Evolutionary conservation across 2,797 vertebrate genomes (phyloP).

Genomic region (Parotocinclus haroldoi): DNA sequence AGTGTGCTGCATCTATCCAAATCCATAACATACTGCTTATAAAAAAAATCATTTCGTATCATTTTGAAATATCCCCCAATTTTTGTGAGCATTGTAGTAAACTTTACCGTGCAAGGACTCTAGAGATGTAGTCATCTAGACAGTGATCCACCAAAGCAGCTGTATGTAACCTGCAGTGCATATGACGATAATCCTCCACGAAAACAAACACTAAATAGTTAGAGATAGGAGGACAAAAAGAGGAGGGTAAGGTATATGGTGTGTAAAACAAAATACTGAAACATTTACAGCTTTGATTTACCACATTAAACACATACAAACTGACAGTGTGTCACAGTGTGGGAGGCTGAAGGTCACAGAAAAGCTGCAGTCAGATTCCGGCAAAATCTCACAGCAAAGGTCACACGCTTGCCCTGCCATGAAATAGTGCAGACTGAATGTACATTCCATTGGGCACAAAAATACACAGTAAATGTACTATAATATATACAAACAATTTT

Average conservation of each 20-base stretch:
- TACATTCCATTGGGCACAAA: background rate
- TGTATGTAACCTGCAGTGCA: conserved; percentile 68
- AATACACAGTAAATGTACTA: background rate
- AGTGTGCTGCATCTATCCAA: background rate
- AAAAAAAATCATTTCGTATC: too few relatives aligned
- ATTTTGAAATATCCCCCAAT: too few relatives aligned
- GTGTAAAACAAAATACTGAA: background rate
- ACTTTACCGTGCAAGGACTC: conserved; percentile 65
- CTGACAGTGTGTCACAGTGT: conserved; percentile 62
- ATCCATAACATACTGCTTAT: too few relatives aligned
- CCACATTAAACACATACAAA: conserved; percentile 64
- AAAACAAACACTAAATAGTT: conserved; percentile 69
- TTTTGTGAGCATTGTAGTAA: background rate
- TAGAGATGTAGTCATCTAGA: conserved; percentile 65
- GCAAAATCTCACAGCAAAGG: conserved; percentile 78
- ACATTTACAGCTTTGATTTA: too few relatives aligned
- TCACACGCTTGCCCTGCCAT: conserved; percentile 58
- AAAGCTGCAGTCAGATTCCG: conserved; percentile 70
- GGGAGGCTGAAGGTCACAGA: conserved; percentile 75
- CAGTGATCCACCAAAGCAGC: conserved; percentile 53
- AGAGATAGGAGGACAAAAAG: background rate
- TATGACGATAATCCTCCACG: conserved; percentile 57
- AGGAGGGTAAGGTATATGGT: background rate
- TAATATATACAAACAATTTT: too few relatives aligned
- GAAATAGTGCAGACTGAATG: background rate